Evolutionary conservation across 2,888 invertebrate species (phyloP).

Genomic region (Drosophila sordidula): DNA sequence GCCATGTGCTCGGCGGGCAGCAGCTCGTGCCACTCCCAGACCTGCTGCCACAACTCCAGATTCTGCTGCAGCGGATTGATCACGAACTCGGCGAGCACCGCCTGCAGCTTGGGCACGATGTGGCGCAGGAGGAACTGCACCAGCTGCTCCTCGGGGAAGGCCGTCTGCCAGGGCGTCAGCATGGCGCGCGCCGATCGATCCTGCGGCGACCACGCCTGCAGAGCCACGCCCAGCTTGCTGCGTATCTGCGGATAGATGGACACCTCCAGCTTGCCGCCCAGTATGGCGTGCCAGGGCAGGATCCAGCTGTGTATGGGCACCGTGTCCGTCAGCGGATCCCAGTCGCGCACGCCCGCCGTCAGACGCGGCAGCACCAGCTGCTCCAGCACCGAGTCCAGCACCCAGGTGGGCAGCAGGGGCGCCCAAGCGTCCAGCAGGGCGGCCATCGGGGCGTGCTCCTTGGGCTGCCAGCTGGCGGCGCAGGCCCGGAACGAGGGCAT

Average conservation of each 20-base stretch:
- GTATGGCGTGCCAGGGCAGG: conserved; percentile 96
- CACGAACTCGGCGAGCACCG: conserved; percentile 88
- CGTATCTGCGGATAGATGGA: conserved; percentile 95
- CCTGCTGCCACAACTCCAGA: conserved; percentile 96
- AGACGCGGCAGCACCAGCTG: conserved; percentile 92
- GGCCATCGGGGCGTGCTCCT: conserved; percentile 91
- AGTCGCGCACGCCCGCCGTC: conserved; percentile 91
- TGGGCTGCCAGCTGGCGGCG: conserved; percentile 91
- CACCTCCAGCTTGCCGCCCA: conserved; percentile 87
- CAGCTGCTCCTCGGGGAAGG: conserved; percentile 91
- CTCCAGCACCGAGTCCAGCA: conserved; percentile 92
- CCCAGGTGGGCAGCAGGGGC: conserved; percentile 92
- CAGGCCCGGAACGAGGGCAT: conserved; percentile 91
- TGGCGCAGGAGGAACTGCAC: conserved; percentile 93
- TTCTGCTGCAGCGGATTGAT: conserved; percentile 91
- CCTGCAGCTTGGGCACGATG: conserved; percentile 94
- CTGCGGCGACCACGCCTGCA: conserved; percentile 97
- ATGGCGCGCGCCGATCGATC: conserved; percentile 96
- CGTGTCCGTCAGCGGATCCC: conserved; percentile 98
- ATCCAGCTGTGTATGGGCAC: conserved; percentile 99
- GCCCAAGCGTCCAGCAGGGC: conserved; percentile 93
- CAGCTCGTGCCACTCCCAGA: conserved; percentile 96
- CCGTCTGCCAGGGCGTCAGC: conserved; percentile 94
- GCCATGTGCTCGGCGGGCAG: conserved; percentile 92
- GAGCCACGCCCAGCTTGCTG: conserved; percentile 94